Evolutionary conservation across 2,797 vertebrate genomes (phyloP), one percentile per base, ranked within the genome.

Genomic region (Scarus forsteni): DNA sequence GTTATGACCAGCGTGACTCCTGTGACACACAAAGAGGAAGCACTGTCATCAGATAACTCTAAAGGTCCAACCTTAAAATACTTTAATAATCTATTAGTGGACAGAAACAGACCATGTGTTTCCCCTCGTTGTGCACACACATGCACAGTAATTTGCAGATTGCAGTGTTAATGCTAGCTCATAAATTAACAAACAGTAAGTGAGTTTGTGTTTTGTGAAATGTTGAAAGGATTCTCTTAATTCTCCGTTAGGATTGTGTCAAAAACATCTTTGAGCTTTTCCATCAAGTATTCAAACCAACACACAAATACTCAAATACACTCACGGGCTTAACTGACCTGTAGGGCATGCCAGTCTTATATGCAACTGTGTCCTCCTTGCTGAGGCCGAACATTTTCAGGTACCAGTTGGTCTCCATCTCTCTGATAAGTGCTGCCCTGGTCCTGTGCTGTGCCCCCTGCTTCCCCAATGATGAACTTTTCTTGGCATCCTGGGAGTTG

Each of bases 391-490:
- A 96, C 73, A 96, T 91, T 76, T 94, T 94, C 65, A 99, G 92
- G 92, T 98, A 99, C 95, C 97, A 98, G 90, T 79, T 96, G 93
- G 96, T 97, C 93, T 99, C 98, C 87, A 96, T 91, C 80, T 98
- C 96, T 11, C 94, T 90, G 65, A 96, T 93, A 52, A 96, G 85
- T 0, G 92, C 90, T 18, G 93, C 94, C 50, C 93, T 96, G 73
- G 93, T 91, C 36, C 87, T 88, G 69, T 93, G 89, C 79, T 90
- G 95, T 5, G 70, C 90, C 62, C 61, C 86, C 87, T 90, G 91
- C 80, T 92, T 96, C 51, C 70, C 82, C 0, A 85, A 80, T 16
- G 89, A 77, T 43, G 80, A 89, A 55, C 75, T 52, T 62, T 87
- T 87, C 55, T 93, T 96, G 5, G 62, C 85, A 53, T 97, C 97